Percentiles rank a stretch among this genome's conserved stretches.
These are phyloP conservation scores for Zaprionus lachaisei DNA, from an alignment of 1,140 invertebrate species.

Conservation along the genomic window DNA sequence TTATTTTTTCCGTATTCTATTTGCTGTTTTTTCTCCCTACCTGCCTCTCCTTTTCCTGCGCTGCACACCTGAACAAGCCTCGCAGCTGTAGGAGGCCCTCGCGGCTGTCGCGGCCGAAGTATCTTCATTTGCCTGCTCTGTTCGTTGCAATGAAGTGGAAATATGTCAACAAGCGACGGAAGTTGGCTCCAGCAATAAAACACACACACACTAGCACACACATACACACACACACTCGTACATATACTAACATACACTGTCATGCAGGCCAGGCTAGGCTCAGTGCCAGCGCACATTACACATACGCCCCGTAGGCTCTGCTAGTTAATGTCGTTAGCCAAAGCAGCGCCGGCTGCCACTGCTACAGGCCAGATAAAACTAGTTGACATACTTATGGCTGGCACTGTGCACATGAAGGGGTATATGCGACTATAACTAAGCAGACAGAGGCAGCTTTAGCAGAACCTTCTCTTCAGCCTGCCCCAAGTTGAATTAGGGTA, in stretches of 20 bases:
- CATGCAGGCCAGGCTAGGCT: background rate
- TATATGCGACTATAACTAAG: constrained; percentile 4
- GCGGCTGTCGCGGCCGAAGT: constrained; percentile 52
- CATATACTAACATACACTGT: background rate
- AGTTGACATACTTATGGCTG: constrained; percentile 64
- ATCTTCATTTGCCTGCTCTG: constrained; percentile 74
- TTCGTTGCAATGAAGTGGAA: constrained; percentile 78
- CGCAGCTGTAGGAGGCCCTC: constrained; percentile 29
- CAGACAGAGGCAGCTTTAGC: background rate
- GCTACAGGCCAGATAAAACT: constrained; percentile 69
- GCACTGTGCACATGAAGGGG: background rate
- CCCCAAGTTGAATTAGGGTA: background rate
- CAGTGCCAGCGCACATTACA: constrained; percentile 35
- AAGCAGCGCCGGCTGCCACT: constrained; percentile 31
- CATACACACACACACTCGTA: background rate
- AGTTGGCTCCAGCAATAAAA: constrained; percentile 68
- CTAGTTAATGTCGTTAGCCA: constrained; percentile 70
- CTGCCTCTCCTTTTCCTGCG: constrained; percentile 6
- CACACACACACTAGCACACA: constrained; percentile 13
- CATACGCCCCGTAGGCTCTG: constrained; percentile 56
- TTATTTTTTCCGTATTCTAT: constrained; percentile 12
- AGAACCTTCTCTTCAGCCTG: background rate
- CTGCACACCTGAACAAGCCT: constrained; percentile 63
- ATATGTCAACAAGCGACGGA: constrained; percentile 81
- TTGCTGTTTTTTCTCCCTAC: background rate